Conservation (phyloP, 1,140 invertebrate species). For the Lysiphlebus fabarum region DNA sequence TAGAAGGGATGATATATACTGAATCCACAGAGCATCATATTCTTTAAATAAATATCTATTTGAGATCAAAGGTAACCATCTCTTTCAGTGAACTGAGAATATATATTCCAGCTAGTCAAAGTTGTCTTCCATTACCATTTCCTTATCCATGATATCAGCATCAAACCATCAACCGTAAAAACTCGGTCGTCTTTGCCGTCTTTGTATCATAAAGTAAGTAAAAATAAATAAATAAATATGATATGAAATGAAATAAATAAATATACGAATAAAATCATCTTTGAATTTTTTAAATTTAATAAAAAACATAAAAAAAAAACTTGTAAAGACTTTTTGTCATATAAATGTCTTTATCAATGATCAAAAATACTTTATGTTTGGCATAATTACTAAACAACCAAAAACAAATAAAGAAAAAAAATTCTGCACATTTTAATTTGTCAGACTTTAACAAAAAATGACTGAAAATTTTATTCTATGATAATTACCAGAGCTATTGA, state of each 20-base stretch:
- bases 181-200: neutral
- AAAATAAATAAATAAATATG: slow-evolving; percentile 5
- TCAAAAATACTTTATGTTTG: no score
- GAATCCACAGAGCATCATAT: slow-evolving; percentile 40
- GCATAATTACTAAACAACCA: no score
- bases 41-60: slow-evolving; percentile 40
- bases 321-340: no score
- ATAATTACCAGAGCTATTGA: no score
- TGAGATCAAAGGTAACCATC: slow-evolving; percentile 33
- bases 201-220: slow-evolving; percentile 3
- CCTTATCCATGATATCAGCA: slow-evolving; percentile 16
- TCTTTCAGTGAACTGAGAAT: slow-evolving; percentile 18
- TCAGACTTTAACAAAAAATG: no score
- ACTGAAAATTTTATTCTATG: no score
- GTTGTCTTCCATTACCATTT: slow-evolving; percentile 15
- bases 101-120: slow-evolving; percentile 18
- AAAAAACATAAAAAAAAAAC: neutral
- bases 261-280: slow-evolving; percentile 5
- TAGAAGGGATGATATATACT: slow-evolving; percentile 32
- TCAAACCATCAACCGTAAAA: slow-evolving; percentile 8
- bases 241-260: neutral
- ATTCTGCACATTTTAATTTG: no score
- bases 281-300: neutral
- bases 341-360: no score
- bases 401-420: no score